Percentiles rank a stretch among this genome's conserved stretches.
These are phyloP conservation scores for Melanotus villosus DNA, from an alignment of 2,888 invertebrate species.

Conservation along the genomic window DNA sequence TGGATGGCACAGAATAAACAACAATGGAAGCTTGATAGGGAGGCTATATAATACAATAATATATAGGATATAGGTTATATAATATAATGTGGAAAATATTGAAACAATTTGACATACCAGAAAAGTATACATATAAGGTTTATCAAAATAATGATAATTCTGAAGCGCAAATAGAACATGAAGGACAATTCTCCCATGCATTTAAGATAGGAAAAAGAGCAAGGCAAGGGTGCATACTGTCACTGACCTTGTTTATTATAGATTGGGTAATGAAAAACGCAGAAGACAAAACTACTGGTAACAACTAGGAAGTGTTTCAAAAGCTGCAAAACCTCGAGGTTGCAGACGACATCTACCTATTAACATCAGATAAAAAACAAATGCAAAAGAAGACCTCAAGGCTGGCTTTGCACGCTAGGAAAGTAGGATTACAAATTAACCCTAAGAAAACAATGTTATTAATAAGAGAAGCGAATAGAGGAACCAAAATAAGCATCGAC, in stretches of 20 bases:
- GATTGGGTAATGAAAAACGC: background rate
- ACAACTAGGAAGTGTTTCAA: background rate
- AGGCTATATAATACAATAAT: too few species aligned
- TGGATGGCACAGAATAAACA: too few species aligned
- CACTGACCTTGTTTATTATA: background rate
- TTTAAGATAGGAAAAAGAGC: too few species aligned
- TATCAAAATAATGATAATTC: too few species aligned
- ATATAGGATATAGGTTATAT: too few species aligned
- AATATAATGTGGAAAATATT: too few species aligned
- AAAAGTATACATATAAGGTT: too few species aligned
- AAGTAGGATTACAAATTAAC: background rate
- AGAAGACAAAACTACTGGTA: background rate
- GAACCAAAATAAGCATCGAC: background rate
- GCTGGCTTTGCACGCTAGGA: background rate
- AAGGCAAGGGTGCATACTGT: too few species aligned
- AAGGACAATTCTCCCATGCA: too few species aligned
- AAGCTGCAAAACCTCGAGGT: background rate
- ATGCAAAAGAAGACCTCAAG: constrained; percentile 10
- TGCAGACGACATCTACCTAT: background rate
- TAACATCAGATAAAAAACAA: background rate
- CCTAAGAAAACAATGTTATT: background rate
- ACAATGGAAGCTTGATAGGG: too few species aligned
- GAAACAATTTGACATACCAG: too few species aligned
- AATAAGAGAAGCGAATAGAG: background rate
- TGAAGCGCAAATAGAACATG: too few species aligned